Evolutionary conservation across 2,888 invertebrate genomes (phyloP).

Genomic region (Caenorhabditis virilis): DNA sequence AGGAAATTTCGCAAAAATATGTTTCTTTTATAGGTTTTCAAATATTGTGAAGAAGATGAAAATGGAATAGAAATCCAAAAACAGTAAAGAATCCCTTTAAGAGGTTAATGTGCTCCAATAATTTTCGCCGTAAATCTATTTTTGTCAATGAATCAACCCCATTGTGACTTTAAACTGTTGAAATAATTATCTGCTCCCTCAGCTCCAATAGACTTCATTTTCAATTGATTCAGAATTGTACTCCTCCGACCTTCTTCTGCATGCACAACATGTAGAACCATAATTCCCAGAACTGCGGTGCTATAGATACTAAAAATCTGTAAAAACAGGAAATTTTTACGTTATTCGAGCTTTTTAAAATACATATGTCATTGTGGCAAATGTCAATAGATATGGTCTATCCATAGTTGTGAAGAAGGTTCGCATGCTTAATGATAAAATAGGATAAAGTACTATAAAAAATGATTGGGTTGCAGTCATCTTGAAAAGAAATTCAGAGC

Average conservation of each 20-base stretch:
- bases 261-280: conserved; percentile 8
- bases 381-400: conserved; percentile 12
- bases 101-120: no score
- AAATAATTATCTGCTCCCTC: conserved; percentile 37
- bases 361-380: conserved; percentile 35
- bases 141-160: conserved; percentile 25
- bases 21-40: no score
- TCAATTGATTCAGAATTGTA: conserved; percentile 19
- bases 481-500: conserved; percentile 28
- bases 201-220: conserved; percentile 24
- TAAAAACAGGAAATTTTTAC: conserved; percentile 13
- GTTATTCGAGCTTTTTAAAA: not conserved
- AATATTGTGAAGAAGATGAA: no score
- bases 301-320: conserved; percentile 37
- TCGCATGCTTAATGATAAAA: conserved; percentile 14
- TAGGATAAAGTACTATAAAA: conserved; percentile 15
- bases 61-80: no score
- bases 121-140: no score
- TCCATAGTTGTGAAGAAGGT: conserved; percentile 9
- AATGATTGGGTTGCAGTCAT: conserved; percentile 31
- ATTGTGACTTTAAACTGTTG: conserved; percentile 29
- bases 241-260: conserved; percentile 1
- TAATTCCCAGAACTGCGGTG: conserved; percentile 16
- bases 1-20: no score
- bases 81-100: no score